Conservation (phyloP, 2,113 vertebrate genomes). For the Raja brachyura region DNA sequence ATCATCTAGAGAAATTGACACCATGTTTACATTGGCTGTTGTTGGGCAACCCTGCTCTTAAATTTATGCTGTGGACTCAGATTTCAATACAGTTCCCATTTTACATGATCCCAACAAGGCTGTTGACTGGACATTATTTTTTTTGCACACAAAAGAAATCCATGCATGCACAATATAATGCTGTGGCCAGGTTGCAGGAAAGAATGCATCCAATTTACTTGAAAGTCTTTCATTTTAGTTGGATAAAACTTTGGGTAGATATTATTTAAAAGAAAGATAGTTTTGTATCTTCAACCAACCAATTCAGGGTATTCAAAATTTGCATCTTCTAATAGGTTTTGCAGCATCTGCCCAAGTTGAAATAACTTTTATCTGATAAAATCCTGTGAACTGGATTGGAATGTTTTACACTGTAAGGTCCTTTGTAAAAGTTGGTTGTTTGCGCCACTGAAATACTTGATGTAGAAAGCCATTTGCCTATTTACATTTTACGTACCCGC, state of each 20-base stretch:
- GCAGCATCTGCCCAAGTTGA: too few relatives aligned
- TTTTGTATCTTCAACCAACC: too few relatives aligned
- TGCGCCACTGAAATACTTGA: not conserved
- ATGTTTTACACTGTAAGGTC: too few relatives aligned
- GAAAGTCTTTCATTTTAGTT: not conserved
- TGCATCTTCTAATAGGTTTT: too few relatives aligned
- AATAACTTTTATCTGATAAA: too few relatives aligned
- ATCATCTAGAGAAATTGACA: not conserved
- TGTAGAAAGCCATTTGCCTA: not conserved
- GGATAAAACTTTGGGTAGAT: not conserved
- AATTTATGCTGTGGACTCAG: not conserved
- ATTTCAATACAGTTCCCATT: not conserved
- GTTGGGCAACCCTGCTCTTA: not conserved
- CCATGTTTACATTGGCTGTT: constrained; percentile 20
- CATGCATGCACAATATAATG: not conserved
- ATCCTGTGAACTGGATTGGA: too few relatives aligned
- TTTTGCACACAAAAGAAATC: not conserved
- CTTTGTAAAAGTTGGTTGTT: too few relatives aligned
- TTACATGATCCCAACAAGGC: not conserved
- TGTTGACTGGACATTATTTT: not conserved
- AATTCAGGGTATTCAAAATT: too few relatives aligned
- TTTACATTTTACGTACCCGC: not conserved
- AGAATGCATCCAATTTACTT: not conserved
- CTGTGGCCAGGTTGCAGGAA: not conserved
- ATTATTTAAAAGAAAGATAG: not conserved